A percentile compares a stretch with the other conserved stretches of the same genome.
These are phyloP conservation scores for Rhabdophis nuchalis DNA, from an alignment of 2,797 vertebrate species.

Conservation along the genomic window DNA sequence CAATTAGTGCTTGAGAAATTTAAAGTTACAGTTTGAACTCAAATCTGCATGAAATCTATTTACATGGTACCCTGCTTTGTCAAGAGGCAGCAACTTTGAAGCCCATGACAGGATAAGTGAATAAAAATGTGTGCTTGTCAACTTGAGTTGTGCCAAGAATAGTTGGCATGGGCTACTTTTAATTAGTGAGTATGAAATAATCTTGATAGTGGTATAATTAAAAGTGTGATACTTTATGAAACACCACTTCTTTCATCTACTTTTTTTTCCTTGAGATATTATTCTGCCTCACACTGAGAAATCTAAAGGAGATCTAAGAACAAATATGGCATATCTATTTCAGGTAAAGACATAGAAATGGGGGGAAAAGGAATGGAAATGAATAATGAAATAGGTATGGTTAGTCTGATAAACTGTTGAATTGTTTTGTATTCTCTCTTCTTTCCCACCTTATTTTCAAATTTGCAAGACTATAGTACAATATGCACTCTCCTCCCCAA, in stretches of 20 bases:
- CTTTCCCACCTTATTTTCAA: not conserved
- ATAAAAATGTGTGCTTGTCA: slow-evolving; percentile 9
- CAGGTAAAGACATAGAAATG: not conserved
- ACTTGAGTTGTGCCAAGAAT: not conserved
- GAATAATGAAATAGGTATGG: not conserved
- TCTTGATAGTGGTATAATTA: slow-evolving; percentile 7
- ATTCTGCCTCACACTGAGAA: not conserved
- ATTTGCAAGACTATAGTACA: not conserved
- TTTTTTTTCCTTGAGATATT: not conserved
- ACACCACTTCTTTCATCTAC: not conserved
- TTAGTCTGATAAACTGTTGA: not conserved
- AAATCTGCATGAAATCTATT: not conserved
- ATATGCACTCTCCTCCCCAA: not conserved
- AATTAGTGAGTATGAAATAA: not conserved
- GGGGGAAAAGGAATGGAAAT: too few species aligned
- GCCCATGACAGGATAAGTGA: not conserved
- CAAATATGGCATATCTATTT: not conserved
- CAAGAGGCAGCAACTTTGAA: not conserved
- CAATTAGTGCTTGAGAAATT: not conserved
- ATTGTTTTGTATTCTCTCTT: not conserved
- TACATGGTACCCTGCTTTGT: not conserved
- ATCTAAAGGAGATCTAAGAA: not conserved
- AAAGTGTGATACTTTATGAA: not conserved
- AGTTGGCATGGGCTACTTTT: not conserved
- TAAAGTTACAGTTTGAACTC: not conserved